Base-by-base conservation (phyloP, 2,888 invertebrate species). In the Heliconius charithonia region DNA sequence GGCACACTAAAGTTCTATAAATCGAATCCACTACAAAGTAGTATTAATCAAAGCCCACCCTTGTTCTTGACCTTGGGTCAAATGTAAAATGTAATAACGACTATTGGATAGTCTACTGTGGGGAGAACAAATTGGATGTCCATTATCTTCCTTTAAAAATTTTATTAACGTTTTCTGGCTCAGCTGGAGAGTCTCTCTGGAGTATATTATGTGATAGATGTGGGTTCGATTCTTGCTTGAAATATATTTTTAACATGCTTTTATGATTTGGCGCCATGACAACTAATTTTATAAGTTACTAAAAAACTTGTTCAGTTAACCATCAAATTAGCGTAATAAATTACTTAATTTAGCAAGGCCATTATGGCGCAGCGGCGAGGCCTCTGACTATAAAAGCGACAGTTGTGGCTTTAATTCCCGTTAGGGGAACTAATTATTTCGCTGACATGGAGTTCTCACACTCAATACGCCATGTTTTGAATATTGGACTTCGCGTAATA, bases 121-220 rank as follows among this genome's bases (percentile, higher is more conserved):
- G 74, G 73, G 76, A 32, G 70, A 66, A 25, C 69, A 77, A 79
- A 79, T 77, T 79, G 74, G 77, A 74, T 79, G 70, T 70, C 73
- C 76, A 73, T 73, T 73, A 72, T n/a, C 4, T 73, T 37, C 19
- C 41, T 4, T 56, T 51, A 25, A 69, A 69, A 45, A 22, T 67
- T 67, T 41, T 67, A 73, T 41, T 25, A 25, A 63, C n/a, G 59
- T 25, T 41, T 12, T 27, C 25, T 74, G 25, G 27, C 13, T 25
- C 56, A 37, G 74, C 63, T 59, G 62, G 12, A 29, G 22, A 27
- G n/a, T n/a, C n/a, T 59, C n/a, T 19, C 25, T 41, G 67, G 22
- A 22, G 12, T 22, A 22, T 12, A 6, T 67, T 67, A n/a, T n/a
- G 41, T 25, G 51, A 62, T 25, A 62, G 4, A 19, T 63, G n/a